Base-by-base conservation (phyloP, 1,140 invertebrate species). In the Drosophila setifemur region DNA sequence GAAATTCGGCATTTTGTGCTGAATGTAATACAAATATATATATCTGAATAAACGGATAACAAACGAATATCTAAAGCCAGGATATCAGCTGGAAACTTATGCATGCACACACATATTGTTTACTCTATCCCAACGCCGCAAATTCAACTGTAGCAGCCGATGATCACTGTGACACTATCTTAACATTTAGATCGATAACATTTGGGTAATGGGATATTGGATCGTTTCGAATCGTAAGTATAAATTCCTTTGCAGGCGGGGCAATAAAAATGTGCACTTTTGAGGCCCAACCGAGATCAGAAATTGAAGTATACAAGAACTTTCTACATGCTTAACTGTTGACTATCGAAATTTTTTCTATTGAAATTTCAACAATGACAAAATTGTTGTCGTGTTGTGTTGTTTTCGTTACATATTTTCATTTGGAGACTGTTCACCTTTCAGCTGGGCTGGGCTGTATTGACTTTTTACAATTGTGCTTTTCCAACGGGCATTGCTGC, bases 401-500 rank as follows among this genome's bases (percentile, higher is more conserved):
- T 11, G n/a, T n/a, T n/a, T n/a, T n/a, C n/a, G n/a, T n/a, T n/a
- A n/a, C 11, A 35, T 19, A 35, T 21, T 49, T 50, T 48, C 44
- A 37, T 43, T 45, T 18, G 64, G n/a, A 69, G 37, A 68, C 42
- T 55, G 18, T 48, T 61, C 33, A 40, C 50, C 57, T 53, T 42
- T 58, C 35, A 43, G 53, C 53, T 61, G 53, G 37, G 57, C 57
- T 61, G 53, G 52, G 57, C 57, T 61, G 53, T 35, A 61, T 61
- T 61, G 57, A 61, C 44, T 71, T 71, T 71, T 44, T 70, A 69
- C 66, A 70, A 70, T 71, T 71, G 68, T 60, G 53, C 66, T 69
- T 44, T 70, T 70, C 25, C 37, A 49, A 49, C 28, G 53, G 42
- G 55, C 68, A 21, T 52, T 54, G 68, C 58, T 66, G 67, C 50